Percentiles rank a stretch among this genome's conserved stretches.
Evolutionary conservation across 2,113 vertebrate species (phyloP).

Genomic region (Zapus hudsonius): DNA sequence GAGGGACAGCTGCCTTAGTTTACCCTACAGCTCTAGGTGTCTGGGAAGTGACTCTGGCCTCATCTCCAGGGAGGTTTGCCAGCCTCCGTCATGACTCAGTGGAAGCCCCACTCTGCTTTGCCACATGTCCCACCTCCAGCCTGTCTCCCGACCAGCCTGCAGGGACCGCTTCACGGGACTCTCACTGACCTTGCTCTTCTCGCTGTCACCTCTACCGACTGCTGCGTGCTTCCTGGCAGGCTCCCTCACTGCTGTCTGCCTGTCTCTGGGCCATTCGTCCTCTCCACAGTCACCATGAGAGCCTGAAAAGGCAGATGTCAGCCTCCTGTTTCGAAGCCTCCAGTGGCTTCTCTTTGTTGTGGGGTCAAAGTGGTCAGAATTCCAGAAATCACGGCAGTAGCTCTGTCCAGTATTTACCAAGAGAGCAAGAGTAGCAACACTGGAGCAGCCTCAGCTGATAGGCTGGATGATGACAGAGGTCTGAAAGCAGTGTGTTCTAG

Average conservation of each 20-base stretch:
- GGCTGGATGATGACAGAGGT: rapidly evolving
- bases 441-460: rapidly evolving
- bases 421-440: neutral
- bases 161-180: no score
- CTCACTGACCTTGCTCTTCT: no score
- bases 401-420: neutral
- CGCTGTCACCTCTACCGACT: neutral
- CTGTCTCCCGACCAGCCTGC: neutral
- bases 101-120: neutral
- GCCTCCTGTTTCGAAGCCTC: neutral
- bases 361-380: no score
- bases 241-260: rapidly evolving
- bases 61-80: neutral
- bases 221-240: neutral
- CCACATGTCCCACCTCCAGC: no score
- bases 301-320: rapidly evolving
- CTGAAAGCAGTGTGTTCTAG: neutral
- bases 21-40: neutral
- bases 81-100: neutral
- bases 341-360: no score
- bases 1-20: neutral
- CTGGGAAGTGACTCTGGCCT: neutral
- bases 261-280: rapidly evolving
- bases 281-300: neutral
- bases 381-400: neutral